phyloP scores from a whole-genome alignment of 2,888 invertebrate genomes.

The Pardosa pseudoannulata region DNA sequence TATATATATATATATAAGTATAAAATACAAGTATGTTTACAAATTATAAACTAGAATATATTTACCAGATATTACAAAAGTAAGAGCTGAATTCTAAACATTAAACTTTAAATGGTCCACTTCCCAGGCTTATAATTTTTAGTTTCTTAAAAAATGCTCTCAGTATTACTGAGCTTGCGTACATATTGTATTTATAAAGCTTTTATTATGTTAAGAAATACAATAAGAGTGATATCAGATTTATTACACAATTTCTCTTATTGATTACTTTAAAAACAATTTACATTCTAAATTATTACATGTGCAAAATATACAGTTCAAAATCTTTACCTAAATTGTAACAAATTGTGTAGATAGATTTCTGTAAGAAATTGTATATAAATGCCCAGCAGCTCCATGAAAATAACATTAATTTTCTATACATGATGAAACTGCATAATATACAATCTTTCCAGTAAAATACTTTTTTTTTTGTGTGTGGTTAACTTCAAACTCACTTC shows the following conservation, averaged over 20 bases:
- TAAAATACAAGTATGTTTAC: constrained; percentile 4
- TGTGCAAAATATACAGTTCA: neutral
- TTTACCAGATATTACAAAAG: constrained; percentile 13
- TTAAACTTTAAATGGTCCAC: constrained; percentile 38
- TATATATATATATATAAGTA: neutral
- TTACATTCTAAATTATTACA: neutral
- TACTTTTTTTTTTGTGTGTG: neutral
- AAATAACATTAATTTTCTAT: constrained; percentile 19
- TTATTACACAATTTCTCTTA: neutral
- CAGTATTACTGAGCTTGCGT: neutral
- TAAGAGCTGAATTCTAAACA: constrained; percentile 17
- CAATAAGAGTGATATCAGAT: neutral
- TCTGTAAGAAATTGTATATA: neutral
- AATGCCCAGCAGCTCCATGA: neutral
- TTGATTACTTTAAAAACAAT: constrained; percentile 4
- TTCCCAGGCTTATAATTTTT: constrained; percentile 38
- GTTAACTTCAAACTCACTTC: neutral
- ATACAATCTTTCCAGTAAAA: neutral
- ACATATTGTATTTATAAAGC: neutral
- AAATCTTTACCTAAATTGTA: neutral
- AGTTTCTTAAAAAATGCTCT: constrained; percentile 3
- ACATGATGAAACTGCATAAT: neutral
- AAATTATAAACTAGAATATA: constrained; percentile 19
- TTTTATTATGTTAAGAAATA: neutral
- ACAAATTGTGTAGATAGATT: neutral